Percentiles rank a stretch among this genome's conserved stretches.
phyloP scores from a whole-genome alignment of 1,140 invertebrate species.

The Nephotettix cincticeps region DNA sequence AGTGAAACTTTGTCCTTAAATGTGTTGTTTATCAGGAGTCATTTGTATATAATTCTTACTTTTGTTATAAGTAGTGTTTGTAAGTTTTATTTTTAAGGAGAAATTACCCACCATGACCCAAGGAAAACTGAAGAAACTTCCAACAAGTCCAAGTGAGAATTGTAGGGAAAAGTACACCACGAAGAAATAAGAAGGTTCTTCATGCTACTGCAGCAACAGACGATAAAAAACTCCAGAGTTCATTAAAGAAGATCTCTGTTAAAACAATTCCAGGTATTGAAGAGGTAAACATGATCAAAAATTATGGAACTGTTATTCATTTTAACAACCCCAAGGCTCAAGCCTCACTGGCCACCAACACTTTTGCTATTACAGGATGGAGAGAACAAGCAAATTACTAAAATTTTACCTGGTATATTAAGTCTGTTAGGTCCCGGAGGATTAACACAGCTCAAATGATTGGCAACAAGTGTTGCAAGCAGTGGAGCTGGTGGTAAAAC shows the following conservation, averaged over 20 bases:
- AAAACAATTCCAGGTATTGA: slow-evolving; percentile 99
- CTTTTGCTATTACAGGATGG: slow-evolving; percentile 97
- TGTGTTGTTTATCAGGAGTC: background rate
- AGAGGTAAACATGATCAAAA: slow-evolving; percentile 99
- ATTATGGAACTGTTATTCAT: slow-evolving; percentile 98
- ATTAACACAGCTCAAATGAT: slow-evolving; percentile 90
- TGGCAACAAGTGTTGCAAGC: slow-evolving; percentile 74
- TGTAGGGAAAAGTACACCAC: slow-evolving; percentile 96
- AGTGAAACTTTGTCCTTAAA: background rate
- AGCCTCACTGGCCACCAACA: slow-evolving; percentile 96
- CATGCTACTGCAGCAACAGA: slow-evolving; percentile 98
- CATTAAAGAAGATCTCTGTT: slow-evolving; percentile 95
- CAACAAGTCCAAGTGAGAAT: slow-evolving; percentile 94
- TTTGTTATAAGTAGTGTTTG: background rate
- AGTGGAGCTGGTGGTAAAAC: slow-evolving; percentile 39
- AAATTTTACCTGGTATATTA: slow-evolving; percentile 94
- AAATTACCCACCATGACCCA: slow-evolving; percentile 76
- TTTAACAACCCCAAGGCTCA: slow-evolving; percentile 99
- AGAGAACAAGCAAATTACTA: slow-evolving; percentile 96
- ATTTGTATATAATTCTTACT: slow-evolving; percentile 1
- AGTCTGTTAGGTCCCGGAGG: slow-evolving; percentile 95
- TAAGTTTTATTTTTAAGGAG: background rate
- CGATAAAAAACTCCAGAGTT: slow-evolving; percentile 98
- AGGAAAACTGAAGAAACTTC: slow-evolving; percentile 92
- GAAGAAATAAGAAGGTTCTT: slow-evolving; percentile 99